Conservation (phyloP, 2,797 vertebrate species). For the Pelodytes ibericus region DNA sequence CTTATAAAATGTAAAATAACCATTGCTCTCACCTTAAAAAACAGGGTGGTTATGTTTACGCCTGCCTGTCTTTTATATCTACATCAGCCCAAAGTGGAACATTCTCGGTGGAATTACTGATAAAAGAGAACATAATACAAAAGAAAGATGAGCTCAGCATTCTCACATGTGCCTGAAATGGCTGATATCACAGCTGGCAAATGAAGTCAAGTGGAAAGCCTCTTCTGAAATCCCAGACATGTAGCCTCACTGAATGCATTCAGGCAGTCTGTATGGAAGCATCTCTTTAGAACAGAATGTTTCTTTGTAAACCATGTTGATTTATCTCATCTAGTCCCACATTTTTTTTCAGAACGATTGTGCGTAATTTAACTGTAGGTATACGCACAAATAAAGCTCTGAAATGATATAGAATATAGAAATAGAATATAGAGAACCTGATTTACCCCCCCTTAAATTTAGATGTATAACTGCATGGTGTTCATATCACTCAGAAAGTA, state of each 20-base stretch:
- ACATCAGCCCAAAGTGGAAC: slow-evolving; percentile 43
- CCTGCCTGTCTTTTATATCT: slow-evolving; percentile 51
- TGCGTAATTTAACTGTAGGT: slow-evolving; percentile 39
- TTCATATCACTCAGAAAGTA: too few species aligned
- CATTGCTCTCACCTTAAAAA: slow-evolving; percentile 15
- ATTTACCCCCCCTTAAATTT: too few species aligned
- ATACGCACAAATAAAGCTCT: too few species aligned
- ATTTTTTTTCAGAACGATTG: slow-evolving; percentile 20
- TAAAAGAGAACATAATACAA: slow-evolving; percentile 39
- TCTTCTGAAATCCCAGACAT: slow-evolving; percentile 45
- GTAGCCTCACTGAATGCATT: slow-evolving; percentile 38
- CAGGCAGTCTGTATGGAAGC: slow-evolving; percentile 31
- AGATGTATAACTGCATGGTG: too few species aligned
- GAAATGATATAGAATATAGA: too few species aligned
- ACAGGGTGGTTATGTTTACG: slow-evolving; percentile 29
- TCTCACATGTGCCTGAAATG: slow-evolving; percentile 52
- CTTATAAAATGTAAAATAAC: too few species aligned
- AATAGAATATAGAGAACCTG: too few species aligned
- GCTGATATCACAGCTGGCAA: slow-evolving; percentile 53
- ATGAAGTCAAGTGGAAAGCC: slow-evolving; percentile 53
- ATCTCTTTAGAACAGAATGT: slow-evolving; percentile 23
- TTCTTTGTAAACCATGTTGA: slow-evolving; percentile 48
- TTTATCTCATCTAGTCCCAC: slow-evolving; percentile 18
- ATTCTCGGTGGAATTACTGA: slow-evolving; percentile 42
- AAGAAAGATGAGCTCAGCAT: slow-evolving; percentile 54